A percentile compares a stretch with the other conserved stretches of the same genome.
Evolutionary conservation across 2,888 invertebrate species (phyloP).

Genomic region (Cataglyphis livida): DNA sequence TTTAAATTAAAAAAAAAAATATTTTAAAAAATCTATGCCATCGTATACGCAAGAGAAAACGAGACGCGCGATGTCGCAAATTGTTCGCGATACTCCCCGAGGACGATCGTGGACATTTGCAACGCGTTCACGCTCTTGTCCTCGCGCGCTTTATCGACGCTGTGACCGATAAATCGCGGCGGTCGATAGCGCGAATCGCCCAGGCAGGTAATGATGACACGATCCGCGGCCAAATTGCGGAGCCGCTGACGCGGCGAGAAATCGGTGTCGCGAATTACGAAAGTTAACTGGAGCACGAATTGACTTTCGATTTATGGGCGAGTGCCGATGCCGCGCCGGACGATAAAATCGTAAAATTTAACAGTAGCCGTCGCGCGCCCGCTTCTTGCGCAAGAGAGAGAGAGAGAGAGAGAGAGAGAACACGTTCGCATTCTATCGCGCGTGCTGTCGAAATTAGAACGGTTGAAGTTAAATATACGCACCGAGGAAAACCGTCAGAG

Average conservation of each 20-base stretch:
- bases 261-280: slow-evolving; percentile 71
- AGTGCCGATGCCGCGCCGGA: neutral
- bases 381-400: slow-evolving; percentile 23
- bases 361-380: neutral
- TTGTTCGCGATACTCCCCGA: neutral
- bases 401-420: slow-evolving; percentile 6
- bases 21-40: neutral
- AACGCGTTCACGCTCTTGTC: neutral
- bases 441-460: slow-evolving; percentile 45
- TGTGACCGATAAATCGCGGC: slow-evolving; percentile 1
- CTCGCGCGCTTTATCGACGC: neutral
- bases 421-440: slow-evolving; percentile 17
- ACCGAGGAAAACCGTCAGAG: neutral
- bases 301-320: slow-evolving; percentile 74
- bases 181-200: neutral
- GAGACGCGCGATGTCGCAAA: neutral
- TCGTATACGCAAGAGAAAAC: neutral
- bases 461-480: slow-evolving; percentile 11
- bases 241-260: slow-evolving; percentile 68
- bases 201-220: neutral
- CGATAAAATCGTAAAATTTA: slow-evolving; percentile 17
- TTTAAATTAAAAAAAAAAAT: neutral
- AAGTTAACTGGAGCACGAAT: slow-evolving; percentile 78
- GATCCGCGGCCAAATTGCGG: slow-evolving; percentile 62
- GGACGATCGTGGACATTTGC: neutral